Base-by-base conservation (phyloP, 2,113 vertebrate species). In the Perccottus glenii region DNA sequence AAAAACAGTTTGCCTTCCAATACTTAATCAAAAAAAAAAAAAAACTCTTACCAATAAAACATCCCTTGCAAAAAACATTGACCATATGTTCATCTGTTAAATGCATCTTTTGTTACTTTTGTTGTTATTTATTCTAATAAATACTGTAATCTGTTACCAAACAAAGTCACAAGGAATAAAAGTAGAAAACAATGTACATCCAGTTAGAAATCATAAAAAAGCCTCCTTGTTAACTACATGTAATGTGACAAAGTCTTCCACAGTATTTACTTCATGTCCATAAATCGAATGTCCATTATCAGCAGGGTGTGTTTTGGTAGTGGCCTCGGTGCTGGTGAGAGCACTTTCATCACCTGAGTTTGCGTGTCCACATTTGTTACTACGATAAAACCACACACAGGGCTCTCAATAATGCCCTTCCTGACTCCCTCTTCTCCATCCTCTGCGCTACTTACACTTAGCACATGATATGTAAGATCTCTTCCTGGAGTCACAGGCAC, bases 201-300 rank as follows among this genome's bases (percentile, higher is more conserved):
- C n/a, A n/a, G n/a, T n/a, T n/a, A 55, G 70, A 36, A 11, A 38
- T 33, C 5, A 6, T 9, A 52, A 52, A 12, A 33, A 5, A 46
- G 11, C 5, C 44, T 14, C 15, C 19, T 3, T 27, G 19, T 27
- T 27, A n/a, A 27, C 19, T 27, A 27, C 19, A 33, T 6, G 11
- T 33, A 52, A 6, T 27, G 6, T 2, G 7, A 11, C 6, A 2
- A 1, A 42, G 32, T 48, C 16, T 10, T 63, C 16, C 62, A 27
- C 15, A 15, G 42, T 4, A 15, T 44, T 83, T 11, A 90, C 70
- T 88, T 98, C 16, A 96, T 95, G 84, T 99, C 98, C 93, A 99
- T 99, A 80, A 99, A 99, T 56, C 97, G 94, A 46, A 99, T 99
- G 83, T 99, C 98, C 98, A 99, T 99, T 85, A 99, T 98, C 48